Conservation (phyloP, 2,797 vertebrate genomes). For the Eulemur mongoz region DNA sequence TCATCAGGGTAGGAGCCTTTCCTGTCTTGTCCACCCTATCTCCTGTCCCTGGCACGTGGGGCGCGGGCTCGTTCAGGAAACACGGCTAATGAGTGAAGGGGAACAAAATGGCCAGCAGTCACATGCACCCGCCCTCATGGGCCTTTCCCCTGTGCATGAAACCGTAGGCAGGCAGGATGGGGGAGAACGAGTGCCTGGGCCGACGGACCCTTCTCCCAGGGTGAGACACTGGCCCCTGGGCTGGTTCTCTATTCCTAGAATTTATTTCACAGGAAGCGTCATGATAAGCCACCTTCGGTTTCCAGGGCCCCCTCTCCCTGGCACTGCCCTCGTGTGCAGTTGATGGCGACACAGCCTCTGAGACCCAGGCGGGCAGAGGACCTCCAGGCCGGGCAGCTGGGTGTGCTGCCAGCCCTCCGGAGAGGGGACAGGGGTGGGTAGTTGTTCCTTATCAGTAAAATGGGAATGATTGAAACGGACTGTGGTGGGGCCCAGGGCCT, state of each 20-base stretch:
- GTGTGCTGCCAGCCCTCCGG: background rate
- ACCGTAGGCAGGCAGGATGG: background rate
- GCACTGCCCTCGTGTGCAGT: background rate
- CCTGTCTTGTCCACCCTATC: fast-evolving
- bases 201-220: no score
- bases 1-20: fast-evolving
- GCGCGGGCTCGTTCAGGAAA: background rate
- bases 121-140: fast-evolving
- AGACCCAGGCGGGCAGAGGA: background rate
- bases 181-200: background rate
- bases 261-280: background rate
- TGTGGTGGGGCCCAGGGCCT: background rate
- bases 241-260: background rate
- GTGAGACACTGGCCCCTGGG: no score
- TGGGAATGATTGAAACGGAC: background rate
- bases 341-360: background rate
- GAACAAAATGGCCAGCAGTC: background rate
- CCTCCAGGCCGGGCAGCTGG: background rate
- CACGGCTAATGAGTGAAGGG: background rate
- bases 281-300: background rate
- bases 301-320: background rate
- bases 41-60: background rate
- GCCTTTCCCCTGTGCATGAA: no score
- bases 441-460: background rate
- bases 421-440: background rate